Evolutionary conservation across 2,888 invertebrate species (phyloP), one percentile per base, ranked within the genome.

Genomic region (Macaria notata): DNA sequence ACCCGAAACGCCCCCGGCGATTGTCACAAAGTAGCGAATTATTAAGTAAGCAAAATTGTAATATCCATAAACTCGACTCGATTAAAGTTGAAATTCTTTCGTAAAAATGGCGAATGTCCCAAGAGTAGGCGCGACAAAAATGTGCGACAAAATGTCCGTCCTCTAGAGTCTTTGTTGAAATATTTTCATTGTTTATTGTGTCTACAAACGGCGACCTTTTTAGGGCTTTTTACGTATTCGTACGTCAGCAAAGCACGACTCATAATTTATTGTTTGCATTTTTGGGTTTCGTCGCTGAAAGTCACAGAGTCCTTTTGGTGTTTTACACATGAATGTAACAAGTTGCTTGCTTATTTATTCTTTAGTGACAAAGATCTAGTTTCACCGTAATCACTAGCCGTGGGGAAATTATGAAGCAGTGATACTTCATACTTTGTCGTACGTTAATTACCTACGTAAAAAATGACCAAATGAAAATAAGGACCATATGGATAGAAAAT

Each of bases 51-150:
- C 56, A 59, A 58, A 57, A 59, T 61, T 62, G 39, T 53, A 49
- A 64, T 63, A 59, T 56, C 61, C 56, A 56, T 59, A 47, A 63
- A 63, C 52, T 59, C 31, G 54, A 61, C 53, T 58, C 49, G 53
- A 54, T 63, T 63, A 60, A 53, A 60, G 47, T 55, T 43, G 29
- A 52, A 64, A 56, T 61, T 63, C 54, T 3, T 57, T 58, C 43
- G 46, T 56, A 46, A 61, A 56, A 62, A 49, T 30, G 41, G 52
- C 45, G 38, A 19, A 45, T 43, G 49, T 64, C 48, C 46, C 48
- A 59, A 59, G 57, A 51, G 46, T 59, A 9, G 45, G 54, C 39
- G 3, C 52, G 36, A 49, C 51, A 54, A 44, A 48, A 53, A 50
- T 50, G 44, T 50, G 5, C 50, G 36, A 53, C 52, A 54, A 43